Base-by-base conservation (phyloP, 1,140 invertebrate species). In the Reticulitermes speratus region DNA sequence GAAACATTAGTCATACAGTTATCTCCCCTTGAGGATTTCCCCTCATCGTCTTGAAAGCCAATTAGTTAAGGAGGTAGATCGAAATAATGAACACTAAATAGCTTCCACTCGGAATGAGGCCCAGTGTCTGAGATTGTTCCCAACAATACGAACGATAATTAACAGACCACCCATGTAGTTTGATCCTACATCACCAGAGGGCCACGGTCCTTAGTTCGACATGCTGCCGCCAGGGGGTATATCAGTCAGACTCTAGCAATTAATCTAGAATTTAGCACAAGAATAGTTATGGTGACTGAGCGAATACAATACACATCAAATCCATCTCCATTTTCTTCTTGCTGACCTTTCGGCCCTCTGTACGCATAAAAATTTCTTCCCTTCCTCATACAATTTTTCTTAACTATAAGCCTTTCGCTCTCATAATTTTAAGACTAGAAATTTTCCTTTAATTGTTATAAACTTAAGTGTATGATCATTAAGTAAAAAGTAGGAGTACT, bases 81-180 rank as follows among this genome's bases (percentile, higher is more conserved):
- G 8, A 75, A 75, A 75, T 75, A 75, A 75, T 75, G n/a, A 75
- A 75, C 65, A 30, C 65, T 75, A 75, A 75, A 75, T 75, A 25
- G 25, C 25, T 75, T 75, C 65, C 65, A 75, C 65, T 75, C 52
- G 5, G 19, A 55, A 55, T 55, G 52, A 55, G 52, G 52, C 19
- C 25, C n/a, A 9, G n/a, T 30, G 65, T 75, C 65, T 75, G 25
- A 75, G 65, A 75, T 9, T 75, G 59, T 65, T 75, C 65, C 3
- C 25, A 75, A 75, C 65, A 75, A 75, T 75, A 75, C n/a, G n/a
- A 16, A 75, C 65, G 65, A 25, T 75, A 75, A 75, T 75, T 75
- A 75, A 75, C 16, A 30, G 65, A 30, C 65, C 65, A 75, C 65
- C 65, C 65, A 75, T 25, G 65, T 75, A 75, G 65, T 75, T 75